Evolutionary conservation across 2,113 vertebrate species (phyloP).

Genomic region (Barnardius zonarius): DNA sequence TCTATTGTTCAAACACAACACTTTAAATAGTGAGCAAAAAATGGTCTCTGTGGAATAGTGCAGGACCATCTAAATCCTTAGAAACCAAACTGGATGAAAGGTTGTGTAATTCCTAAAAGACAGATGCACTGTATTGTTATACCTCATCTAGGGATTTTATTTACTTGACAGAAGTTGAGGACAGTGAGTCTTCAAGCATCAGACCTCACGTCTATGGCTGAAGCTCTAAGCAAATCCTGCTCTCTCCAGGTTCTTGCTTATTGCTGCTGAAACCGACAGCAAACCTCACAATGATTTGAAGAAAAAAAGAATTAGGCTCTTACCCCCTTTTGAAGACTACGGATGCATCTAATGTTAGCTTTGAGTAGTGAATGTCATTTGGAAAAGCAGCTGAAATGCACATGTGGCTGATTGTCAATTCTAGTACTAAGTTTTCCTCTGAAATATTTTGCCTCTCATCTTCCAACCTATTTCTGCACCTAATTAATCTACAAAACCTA

Average conservation of each 20-base stretch:
- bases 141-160: not conserved
- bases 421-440: not conserved
- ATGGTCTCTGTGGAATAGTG: not conserved
- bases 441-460: not conserved
- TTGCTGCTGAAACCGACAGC: not conserved
- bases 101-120: not conserved
- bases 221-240: not conserved
- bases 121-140: not conserved
- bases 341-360: not conserved
- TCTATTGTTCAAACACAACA: not conserved
- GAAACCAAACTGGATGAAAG: not conserved
- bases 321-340: not conserved
- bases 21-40: not conserved
- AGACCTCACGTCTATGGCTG: not conserved
- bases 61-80: not conserved
- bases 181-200: fast-evolving
- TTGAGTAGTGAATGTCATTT: not conserved
- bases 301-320: not conserved
- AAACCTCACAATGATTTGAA: not conserved
- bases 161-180: not conserved
- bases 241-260: not conserved
- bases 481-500: not conserved
- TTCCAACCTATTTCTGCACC: not conserved
- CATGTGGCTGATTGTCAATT: not conserved
- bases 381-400: not conserved